Percentiles rank a stretch among this genome's conserved stretches.
Evolutionary conservation across 2,113 vertebrate genomes (phyloP).

Genomic region (Nettapus auritus): DNA sequence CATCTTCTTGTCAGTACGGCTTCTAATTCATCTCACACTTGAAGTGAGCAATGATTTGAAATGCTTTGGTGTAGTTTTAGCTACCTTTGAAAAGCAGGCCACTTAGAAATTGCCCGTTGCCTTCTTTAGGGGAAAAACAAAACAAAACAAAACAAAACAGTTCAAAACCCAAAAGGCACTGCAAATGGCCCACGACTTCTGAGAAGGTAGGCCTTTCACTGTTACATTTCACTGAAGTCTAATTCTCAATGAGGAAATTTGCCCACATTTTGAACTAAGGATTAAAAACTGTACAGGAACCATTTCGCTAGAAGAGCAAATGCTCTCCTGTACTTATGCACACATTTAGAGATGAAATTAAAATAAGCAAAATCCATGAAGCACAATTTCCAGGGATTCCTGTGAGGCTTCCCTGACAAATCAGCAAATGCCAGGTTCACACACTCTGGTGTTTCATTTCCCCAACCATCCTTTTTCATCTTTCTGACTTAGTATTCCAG

Average conservation of each 20-base stretch:
- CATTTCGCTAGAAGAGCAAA: background rate
- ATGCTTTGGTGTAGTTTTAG: background rate
- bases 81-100: background rate
- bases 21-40: background rate
- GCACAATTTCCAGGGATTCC: background rate
- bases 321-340: background rate
- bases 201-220: background rate
- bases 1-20: background rate
- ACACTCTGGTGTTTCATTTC: background rate
- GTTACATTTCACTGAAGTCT: background rate
- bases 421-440: background rate
- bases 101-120: background rate
- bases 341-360: background rate
- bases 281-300: background rate
- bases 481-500: background rate
- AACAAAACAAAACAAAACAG: background rate
- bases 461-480: background rate
- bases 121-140: background rate
- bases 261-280: background rate
- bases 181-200: background rate
- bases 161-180: background rate
- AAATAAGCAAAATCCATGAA: background rate
- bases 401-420: background rate
- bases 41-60: background rate
- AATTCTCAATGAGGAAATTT: background rate